Conservation (phyloP, 2,113 vertebrate species). For the Anolis sagrei region DNA sequence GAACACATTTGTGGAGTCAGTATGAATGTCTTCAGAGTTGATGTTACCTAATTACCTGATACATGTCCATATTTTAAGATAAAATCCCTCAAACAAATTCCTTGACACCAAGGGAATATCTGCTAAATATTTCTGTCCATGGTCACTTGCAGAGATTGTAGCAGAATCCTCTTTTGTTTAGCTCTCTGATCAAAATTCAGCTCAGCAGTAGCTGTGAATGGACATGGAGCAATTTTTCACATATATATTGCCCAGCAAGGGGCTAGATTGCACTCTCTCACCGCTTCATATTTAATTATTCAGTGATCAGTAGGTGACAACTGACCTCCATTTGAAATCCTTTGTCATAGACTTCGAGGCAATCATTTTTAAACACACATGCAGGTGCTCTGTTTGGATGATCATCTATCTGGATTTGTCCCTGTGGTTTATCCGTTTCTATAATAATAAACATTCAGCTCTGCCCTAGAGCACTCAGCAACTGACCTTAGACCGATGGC, state of each 20-base stretch:
- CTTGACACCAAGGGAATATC: background rate
- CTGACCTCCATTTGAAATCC: constrained; percentile 34
- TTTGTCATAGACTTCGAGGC: constrained; percentile 27
- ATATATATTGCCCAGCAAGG: background rate
- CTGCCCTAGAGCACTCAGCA: background rate
- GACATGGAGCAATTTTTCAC: background rate
- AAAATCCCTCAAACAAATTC: background rate
- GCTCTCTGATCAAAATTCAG: background rate
- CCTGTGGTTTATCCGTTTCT: background rate
- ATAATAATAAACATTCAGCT: constrained; percentile 5
- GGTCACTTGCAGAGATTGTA: background rate
- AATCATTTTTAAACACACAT: background rate
- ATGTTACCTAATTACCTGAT: background rate
- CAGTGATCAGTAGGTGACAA: constrained; percentile 27
- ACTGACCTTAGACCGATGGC: background rate
- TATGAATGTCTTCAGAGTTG: background rate
- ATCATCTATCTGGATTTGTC: background rate
- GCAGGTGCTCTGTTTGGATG: background rate
- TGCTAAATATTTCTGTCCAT: background rate
- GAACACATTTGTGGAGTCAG: constrained; percentile 3
- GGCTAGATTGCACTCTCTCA: background rate
- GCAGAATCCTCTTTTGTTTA: background rate
- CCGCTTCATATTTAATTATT: constrained; percentile 22
- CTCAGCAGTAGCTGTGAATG: background rate
- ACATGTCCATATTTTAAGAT: background rate